phyloP scores from a whole-genome alignment of 1,140 invertebrate species.

The Drosophila equinoxialis region DNA sequence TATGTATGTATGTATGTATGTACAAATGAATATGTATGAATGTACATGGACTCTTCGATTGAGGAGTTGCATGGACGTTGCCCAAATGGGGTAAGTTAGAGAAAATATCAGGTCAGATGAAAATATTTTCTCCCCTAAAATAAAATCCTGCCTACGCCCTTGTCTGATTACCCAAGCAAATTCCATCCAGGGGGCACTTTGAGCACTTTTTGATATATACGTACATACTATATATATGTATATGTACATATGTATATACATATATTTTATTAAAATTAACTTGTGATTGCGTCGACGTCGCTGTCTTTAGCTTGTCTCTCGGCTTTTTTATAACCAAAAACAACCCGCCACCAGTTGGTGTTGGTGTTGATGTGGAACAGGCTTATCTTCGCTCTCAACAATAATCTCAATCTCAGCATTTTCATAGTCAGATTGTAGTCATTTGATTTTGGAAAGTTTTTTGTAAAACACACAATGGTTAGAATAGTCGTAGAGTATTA shows the following conservation, averaged over 20 bases:
- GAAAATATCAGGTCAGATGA: too few relatives aligned
- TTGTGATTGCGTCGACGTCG: slow-evolving; percentile 11
- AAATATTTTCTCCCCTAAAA: background rate
- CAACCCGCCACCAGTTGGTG: slow-evolving; percentile 3
- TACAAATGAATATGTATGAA: background rate
- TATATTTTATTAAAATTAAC: slow-evolving; percentile 6
- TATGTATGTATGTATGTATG: background rate
- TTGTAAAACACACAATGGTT: slow-evolving; percentile 40
- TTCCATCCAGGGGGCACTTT: slow-evolving; percentile 11
- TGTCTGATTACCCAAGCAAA: slow-evolving; percentile 1
- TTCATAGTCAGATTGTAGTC: slow-evolving; percentile 11
- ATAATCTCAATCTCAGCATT: slow-evolving; percentile 14
- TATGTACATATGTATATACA: background rate
- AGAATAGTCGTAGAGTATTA: background rate
- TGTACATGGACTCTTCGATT: background rate
- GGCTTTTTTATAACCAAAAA: background rate
- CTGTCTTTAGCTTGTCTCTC: background rate
- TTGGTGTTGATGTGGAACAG: slow-evolving; percentile 9
- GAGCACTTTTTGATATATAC: background rate
- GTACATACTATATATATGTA: too few relatives aligned
- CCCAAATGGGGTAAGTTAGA: too few relatives aligned
- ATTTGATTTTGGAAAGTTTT: slow-evolving; percentile 21
- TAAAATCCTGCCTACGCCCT: background rate
- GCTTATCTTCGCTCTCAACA: slow-evolving; percentile 12
- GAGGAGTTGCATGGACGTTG: slow-evolving; percentile 1